Evolutionary conservation across 1,140 invertebrate genomes (phyloP), one percentile per base, ranked within the genome.

Genomic region (Branchinecta lindahli): DNA sequence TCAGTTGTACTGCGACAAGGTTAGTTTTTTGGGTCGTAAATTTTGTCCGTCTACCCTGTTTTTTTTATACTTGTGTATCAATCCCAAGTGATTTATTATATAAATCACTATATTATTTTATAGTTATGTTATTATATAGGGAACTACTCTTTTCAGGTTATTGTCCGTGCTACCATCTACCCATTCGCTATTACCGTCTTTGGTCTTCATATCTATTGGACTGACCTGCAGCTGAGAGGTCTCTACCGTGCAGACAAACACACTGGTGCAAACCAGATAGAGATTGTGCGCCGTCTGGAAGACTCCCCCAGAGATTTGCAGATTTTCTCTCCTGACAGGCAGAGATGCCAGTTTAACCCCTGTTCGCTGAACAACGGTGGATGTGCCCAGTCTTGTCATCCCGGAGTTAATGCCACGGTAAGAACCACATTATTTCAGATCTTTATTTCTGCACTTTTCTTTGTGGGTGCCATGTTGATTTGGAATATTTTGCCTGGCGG

Each of bases 181-280:
- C 94, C 94, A 8, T 97, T 96, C 78, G 93, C 93, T 0, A 91
- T 98, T 12, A 94, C 93, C 0, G 89, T 97, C 0, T 91, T 88
- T 79, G 83, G 88, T 33, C 86, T 92, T 75, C 94, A 93, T 77
- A 95, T 99, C 67, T 99, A 97, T 78, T 96, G 96, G 93, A 98
- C 95, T 0, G 96, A 99, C 79, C 83, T 98, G 46, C 94, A 95
- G 77, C 78, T 96, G 0, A 82, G 92, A 44, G 95, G 95, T 2
- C 92, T 99, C 0, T 98, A 96, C 75, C 81, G 95, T 69, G 95
- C 95, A 0, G 93, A 98, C 75, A 99, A 98, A 79, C 91, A 96
- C 74, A 98, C 95, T 0, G 96, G 96, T 8, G 90, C 89, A 4
- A 90, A 94, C 74, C 92, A 95, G 85, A 84, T 94, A 8, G 92